Percentiles rank a stretch among this genome's conserved stretches.
Evolutionary conservation across 2,888 invertebrate genomes (phyloP).

Genomic region (Scaptomyza cyrtandrae): DNA sequence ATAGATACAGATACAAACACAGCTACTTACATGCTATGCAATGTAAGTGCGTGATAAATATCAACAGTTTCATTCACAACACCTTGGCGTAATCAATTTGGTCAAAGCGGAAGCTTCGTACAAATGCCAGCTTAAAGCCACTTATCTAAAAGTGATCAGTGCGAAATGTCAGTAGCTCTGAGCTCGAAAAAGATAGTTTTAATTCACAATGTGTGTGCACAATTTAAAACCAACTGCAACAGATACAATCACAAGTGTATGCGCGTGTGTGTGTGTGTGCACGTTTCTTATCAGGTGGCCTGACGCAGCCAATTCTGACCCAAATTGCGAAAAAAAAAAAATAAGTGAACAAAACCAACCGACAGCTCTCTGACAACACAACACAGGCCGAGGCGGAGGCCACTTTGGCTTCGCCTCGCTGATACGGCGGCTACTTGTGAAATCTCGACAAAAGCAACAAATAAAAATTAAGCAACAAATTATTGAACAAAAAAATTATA

Average conservation of each 20-base stretch:
- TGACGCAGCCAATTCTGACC: constrained; percentile 71
- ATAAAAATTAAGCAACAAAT: constrained; percentile 75
- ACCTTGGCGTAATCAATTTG: constrained; percentile 20
- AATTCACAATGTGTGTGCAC: constrained; percentile 52
- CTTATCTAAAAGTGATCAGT: constrained; percentile 40
- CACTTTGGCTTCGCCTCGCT: constrained; percentile 53
- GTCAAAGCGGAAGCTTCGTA: constrained; percentile 36
- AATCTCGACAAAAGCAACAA: constrained; percentile 52
- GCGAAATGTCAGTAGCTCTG: constrained; percentile 19
- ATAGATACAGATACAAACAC: constrained; percentile 6
- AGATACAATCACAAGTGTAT: constrained; percentile 5
- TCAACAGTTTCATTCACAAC: constrained; percentile 31
- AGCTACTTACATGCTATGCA: background rate
- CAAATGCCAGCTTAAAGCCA: constrained; percentile 25
- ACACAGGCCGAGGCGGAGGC: constrained; percentile 36
- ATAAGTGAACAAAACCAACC: constrained; percentile 7
- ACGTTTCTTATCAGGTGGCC: constrained; percentile 61
- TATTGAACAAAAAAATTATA: constrained; percentile 65
- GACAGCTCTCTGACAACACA: constrained; percentile 46
- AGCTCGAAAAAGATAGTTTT: constrained; percentile 51
- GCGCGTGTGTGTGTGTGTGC: constrained; percentile 15
- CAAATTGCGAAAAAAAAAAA: constrained; percentile 62
- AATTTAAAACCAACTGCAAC: constrained; percentile 26
- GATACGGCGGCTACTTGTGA: constrained; percentile 66
- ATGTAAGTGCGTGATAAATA: constrained; percentile 12